These are phyloP conservation scores for Perca fluviatilis DNA, from an alignment of 2,113 vertebrate species.

Conservation along the genomic window DNA sequence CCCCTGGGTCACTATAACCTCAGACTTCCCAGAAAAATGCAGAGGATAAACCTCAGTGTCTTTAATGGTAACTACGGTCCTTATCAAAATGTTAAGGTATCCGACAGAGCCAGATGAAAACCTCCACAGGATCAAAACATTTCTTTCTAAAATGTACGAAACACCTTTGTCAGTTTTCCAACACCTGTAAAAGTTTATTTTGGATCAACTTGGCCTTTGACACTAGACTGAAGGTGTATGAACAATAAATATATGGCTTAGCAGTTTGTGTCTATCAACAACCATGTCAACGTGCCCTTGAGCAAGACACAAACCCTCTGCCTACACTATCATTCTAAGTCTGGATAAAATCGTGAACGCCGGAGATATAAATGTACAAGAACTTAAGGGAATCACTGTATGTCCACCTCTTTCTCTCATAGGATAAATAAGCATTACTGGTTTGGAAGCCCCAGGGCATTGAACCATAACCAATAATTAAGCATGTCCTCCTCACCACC, in stretches of 20 bases:
- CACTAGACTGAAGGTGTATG: not conserved
- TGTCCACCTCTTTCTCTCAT: slow-evolving; percentile 34
- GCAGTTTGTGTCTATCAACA: not conserved
- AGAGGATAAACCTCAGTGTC: not conserved
- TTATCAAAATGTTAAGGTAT: not conserved
- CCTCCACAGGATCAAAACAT: not conserved
- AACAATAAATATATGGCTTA: not conserved
- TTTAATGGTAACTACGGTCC: not conserved
- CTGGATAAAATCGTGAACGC: slow-evolving; percentile 11
- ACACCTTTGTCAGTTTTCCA: not conserved
- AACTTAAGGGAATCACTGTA: not conserved
- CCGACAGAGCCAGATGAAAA: not conserved
- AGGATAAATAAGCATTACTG: slow-evolving; percentile 39
- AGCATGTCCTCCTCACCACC: slow-evolving; percentile 37
- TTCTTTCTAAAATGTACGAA: not conserved
- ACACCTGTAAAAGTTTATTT: not conserved
- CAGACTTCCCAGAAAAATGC: not conserved
- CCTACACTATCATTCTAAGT: not conserved
- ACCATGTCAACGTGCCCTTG: not conserved
- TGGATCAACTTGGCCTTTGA: not conserved
- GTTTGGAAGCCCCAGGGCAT: slow-evolving; percentile 18
- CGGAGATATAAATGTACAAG: slow-evolving; percentile 23
- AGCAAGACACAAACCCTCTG: not conserved
- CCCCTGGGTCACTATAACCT: not conserved
- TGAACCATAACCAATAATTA: slow-evolving; percentile 50